phyloP scores from a whole-genome alignment of 2,797 vertebrate genomes.

The Neosilurus mollespiculum region DNA sequence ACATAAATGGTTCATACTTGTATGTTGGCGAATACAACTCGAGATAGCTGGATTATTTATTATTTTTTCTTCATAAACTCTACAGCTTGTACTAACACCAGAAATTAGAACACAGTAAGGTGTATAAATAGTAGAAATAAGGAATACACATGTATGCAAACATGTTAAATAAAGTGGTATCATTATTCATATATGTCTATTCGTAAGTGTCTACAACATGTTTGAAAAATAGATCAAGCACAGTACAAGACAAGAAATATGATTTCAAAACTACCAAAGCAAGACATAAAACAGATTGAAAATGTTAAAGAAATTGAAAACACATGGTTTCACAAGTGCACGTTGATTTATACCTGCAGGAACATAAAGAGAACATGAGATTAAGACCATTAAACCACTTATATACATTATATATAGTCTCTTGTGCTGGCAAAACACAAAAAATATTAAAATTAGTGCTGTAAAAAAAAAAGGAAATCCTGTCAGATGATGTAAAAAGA shows the following conservation, averaged over 20 bases:
- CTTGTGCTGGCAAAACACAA: too few relatives aligned
- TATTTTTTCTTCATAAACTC: constrained; percentile 36
- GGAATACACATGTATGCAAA: constrained; percentile 49
- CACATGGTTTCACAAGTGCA: too few relatives aligned
- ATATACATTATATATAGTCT: too few relatives aligned
- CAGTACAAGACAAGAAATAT: constrained; percentile 44
- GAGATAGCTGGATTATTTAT: not conserved
- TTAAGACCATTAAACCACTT: too few relatives aligned
- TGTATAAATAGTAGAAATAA: constrained; percentile 39
- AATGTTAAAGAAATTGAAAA: constrained; percentile 7
- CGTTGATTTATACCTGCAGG: too few relatives aligned
- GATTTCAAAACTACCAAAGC: not conserved
- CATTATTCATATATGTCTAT: constrained; percentile 48
- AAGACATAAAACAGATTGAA: constrained; percentile 28
- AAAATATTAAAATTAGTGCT: too few relatives aligned
- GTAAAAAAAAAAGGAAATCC: too few relatives aligned
- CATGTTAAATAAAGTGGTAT: constrained; percentile 39
- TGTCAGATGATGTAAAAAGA: too few relatives aligned
- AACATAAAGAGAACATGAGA: too few relatives aligned
- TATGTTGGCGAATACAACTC: not conserved
- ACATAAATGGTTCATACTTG: constrained; percentile 18
- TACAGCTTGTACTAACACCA: constrained; percentile 41
- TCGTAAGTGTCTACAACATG: too few relatives aligned
- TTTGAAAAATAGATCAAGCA: constrained; percentile 58
- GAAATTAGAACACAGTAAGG: constrained; percentile 33